These are phyloP conservation scores for Synchiropus splendidus DNA, from an alignment of 2,113 vertebrate genomes.

Conservation along the genomic window DNA sequence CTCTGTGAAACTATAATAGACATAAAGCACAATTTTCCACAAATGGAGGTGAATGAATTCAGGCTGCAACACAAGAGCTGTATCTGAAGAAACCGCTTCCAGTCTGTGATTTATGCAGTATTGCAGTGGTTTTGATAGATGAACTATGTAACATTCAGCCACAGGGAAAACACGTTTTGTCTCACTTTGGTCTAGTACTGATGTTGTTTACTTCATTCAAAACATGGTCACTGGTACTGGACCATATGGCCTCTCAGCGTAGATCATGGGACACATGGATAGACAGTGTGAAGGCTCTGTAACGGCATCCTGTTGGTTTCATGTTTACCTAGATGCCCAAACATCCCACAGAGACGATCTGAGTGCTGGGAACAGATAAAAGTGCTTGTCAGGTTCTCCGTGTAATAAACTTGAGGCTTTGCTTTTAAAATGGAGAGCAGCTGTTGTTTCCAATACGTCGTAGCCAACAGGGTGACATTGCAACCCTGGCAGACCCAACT, in stretches of 20 bases:
- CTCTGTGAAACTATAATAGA: too few species aligned
- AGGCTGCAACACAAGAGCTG: too few species aligned
- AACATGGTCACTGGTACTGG: neutral
- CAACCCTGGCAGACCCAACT: constrained; percentile 28
- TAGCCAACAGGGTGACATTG: constrained; percentile 19
- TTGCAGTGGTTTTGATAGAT: too few species aligned
- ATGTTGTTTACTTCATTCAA: too few species aligned
- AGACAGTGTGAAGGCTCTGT: constrained; percentile 18
- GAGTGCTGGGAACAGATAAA: constrained; percentile 4
- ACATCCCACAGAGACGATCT: neutral
- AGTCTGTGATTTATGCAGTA: too few species aligned
- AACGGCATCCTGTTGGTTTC: constrained; percentile 11
- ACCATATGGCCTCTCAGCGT: constrained; percentile 54
- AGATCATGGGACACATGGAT: constrained; percentile 21
- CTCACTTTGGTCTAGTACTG: too few species aligned
- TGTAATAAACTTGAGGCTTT: constrained; percentile 6
- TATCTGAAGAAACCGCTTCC: too few species aligned
- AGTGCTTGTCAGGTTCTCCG: constrained; percentile 11
- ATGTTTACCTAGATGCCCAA: constrained; percentile 18
- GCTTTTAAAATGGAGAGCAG: constrained; percentile 18
- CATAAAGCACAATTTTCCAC: too few species aligned
- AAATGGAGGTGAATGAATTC: too few species aligned
- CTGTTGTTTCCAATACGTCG: constrained; percentile 19
- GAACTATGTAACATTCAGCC: too few species aligned
- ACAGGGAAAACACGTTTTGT: too few species aligned